phyloP scores from a whole-genome alignment of 2,797 vertebrate species.

The Tauraco hartlaubi region DNA sequence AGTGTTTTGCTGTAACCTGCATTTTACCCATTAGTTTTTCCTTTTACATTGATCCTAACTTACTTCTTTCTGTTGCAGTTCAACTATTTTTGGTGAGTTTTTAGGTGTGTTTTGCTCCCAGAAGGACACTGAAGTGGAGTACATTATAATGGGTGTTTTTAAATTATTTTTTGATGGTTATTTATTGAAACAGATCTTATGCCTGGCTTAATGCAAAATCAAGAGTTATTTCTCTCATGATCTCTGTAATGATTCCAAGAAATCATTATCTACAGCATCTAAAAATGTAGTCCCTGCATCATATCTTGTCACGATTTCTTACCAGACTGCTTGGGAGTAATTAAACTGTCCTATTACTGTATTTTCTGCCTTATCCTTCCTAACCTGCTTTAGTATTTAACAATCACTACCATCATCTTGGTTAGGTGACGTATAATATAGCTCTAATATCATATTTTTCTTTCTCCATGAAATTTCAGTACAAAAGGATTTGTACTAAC shows the following conservation, averaged over 20 bases:
- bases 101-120: background rate
- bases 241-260: background rate
- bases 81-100: background rate
- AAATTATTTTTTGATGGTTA: background rate
- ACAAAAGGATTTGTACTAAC: background rate
- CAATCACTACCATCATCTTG: background rate
- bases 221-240: background rate
- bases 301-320: background rate
- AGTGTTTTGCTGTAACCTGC: background rate
- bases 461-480: background rate
- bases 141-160: background rate
- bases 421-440: background rate
- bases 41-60: background rate
- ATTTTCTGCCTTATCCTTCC: background rate
- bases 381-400: background rate
- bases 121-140: background rate
- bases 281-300: background rate
- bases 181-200: background rate
- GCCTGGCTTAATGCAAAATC: background rate
- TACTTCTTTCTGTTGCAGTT: background rate
- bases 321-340: background rate
- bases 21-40: background rate
- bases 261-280: background rate
- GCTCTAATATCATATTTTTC: background rate
- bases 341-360: background rate